These are phyloP conservation scores for Mormyrops attenuatus DNA, from an alignment of 2,797 vertebrate genomes.

Conservation along the genomic window DNA sequence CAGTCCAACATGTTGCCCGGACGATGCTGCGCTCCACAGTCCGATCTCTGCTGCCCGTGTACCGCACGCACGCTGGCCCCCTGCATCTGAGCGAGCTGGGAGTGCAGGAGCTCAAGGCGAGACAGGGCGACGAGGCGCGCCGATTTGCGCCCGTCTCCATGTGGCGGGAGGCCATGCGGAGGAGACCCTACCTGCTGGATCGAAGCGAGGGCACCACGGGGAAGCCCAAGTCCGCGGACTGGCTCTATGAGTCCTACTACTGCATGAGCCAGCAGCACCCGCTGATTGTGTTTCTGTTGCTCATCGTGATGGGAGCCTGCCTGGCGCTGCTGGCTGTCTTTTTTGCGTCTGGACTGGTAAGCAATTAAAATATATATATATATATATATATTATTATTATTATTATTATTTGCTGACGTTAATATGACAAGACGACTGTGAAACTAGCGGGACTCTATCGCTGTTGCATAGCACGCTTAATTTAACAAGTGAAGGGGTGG, in stretches of 20 bases:
- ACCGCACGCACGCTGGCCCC: slow-evolving; percentile 20
- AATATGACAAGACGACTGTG: slow-evolving; percentile 12
- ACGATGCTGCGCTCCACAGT: slow-evolving; percentile 26
- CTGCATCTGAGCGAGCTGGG: slow-evolving; percentile 28
- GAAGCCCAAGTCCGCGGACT: slow-evolving; percentile 70
- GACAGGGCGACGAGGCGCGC: not conserved
- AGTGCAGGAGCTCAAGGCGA: slow-evolving; percentile 9
- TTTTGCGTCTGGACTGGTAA: slow-evolving; percentile 95
- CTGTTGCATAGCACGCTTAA: slow-evolving; percentile 15
- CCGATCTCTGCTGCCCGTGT: slow-evolving; percentile 25
- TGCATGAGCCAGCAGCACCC: slow-evolving; percentile 99
- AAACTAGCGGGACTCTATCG: not conserved
- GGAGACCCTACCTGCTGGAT: slow-evolving; percentile 65
- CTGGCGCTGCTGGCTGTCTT: slow-evolving; percentile 89
- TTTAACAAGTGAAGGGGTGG: slow-evolving; percentile 11
- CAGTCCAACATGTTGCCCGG: slow-evolving; percentile 37
- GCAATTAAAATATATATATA: slow-evolving; percentile 38
- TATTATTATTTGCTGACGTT: not conserved
- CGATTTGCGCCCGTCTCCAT: slow-evolving; percentile 59
- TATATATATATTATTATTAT: not conserved
- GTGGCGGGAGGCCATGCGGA: slow-evolving; percentile 75
- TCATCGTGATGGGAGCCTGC: slow-evolving; percentile 95
- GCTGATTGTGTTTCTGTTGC: slow-evolving; percentile 91
- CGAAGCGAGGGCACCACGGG: slow-evolving; percentile 50
- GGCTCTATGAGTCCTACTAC: slow-evolving; percentile 88